Percentiles rank a stretch among this genome's conserved stretches.
phyloP scores from a whole-genome alignment of 2,888 invertebrate genomes.

The Coremacera marginata region DNA sequence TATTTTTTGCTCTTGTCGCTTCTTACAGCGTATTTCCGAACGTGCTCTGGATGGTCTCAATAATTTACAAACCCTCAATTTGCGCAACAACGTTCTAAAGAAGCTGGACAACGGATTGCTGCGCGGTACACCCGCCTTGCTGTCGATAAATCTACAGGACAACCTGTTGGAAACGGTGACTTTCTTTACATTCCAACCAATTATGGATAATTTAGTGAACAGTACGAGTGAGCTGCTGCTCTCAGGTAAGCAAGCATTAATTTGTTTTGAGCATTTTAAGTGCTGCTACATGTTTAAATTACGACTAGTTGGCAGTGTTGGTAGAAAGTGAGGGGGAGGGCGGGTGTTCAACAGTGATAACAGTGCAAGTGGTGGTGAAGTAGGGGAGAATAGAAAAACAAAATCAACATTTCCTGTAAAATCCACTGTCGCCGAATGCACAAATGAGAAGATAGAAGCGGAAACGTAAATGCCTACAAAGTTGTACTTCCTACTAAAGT shows the following conservation, averaged over 20 bases:
- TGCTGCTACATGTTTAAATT: conserved; percentile 38
- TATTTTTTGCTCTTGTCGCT: conserved; percentile 25
- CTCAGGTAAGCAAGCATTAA: conserved; percentile 74
- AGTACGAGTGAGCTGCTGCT: conserved; percentile 80
- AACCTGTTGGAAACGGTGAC: conserved; percentile 83
- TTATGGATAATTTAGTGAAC: conserved; percentile 82
- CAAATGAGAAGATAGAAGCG: too few species aligned
- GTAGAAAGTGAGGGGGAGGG: too few species aligned
- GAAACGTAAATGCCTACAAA: too few species aligned
- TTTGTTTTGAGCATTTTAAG: conserved; percentile 36
- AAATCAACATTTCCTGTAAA: not conserved
- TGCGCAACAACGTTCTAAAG: conserved; percentile 82
- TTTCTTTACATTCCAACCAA: conserved; percentile 79
- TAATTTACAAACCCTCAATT: conserved; percentile 78
- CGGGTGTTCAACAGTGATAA: not conserved
- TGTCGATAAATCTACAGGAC: conserved; percentile 81
- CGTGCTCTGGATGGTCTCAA: conserved; percentile 83
- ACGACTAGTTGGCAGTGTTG: conserved; percentile 33
- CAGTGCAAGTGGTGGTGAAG: not conserved
- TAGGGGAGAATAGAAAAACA: not conserved
- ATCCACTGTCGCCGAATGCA: not conserved
- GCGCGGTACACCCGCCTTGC: conserved; percentile 79
- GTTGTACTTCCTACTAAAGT: not conserved
- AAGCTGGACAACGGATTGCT: conserved; percentile 80
- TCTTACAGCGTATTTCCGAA: conserved; percentile 76